These are phyloP conservation scores for Forbesichthys papilliferus DNA, from an alignment of 2,113 vertebrate genomes.

Conservation along the genomic window DNA sequence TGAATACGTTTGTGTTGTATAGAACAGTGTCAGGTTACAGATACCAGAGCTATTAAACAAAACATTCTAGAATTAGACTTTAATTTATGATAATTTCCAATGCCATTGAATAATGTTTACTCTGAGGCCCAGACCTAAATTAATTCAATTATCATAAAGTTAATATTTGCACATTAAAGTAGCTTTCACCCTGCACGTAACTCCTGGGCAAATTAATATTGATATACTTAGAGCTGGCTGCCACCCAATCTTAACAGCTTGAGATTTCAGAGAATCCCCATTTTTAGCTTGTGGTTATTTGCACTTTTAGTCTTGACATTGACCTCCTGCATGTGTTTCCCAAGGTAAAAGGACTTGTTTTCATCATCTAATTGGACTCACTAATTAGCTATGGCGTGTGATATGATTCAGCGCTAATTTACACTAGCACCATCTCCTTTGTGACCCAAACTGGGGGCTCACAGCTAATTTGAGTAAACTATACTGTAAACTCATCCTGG, in stretches of 20 bases:
- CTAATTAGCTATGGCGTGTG: slow-evolving; percentile 2
- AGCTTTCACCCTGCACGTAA: slow-evolving; percentile 43
- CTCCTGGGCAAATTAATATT: slow-evolving; percentile 38
- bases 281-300: slow-evolving; percentile 31
- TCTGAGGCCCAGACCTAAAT: slow-evolving; percentile 44
- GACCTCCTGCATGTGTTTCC: neutral
- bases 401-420: neutral
- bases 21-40: slow-evolving; percentile 44
- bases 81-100: slow-evolving; percentile 49
- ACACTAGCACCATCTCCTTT: neutral
- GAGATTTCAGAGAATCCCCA: slow-evolving; percentile 29
- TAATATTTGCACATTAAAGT: slow-evolving; percentile 34
- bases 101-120: slow-evolving; percentile 48
- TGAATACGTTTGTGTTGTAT: slow-evolving; percentile 11
- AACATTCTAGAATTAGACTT: slow-evolving; percentile 10
- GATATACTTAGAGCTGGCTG: slow-evolving; percentile 44
- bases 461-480: no score
- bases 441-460: neutral
- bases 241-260: slow-evolving; percentile 26
- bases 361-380: neutral
- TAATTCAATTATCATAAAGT: slow-evolving; percentile 44
- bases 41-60: slow-evolving; percentile 13
- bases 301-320: slow-evolving; percentile 26
- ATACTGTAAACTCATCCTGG: no score
- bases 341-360: slow-evolving; percentile 4